A percentile compares a stretch with the other conserved stretches of the same genome.
phyloP scores from a whole-genome alignment of 37 sponge, comb jelly and placozoan genomes.

The Aplysina aerophoba region DNA sequence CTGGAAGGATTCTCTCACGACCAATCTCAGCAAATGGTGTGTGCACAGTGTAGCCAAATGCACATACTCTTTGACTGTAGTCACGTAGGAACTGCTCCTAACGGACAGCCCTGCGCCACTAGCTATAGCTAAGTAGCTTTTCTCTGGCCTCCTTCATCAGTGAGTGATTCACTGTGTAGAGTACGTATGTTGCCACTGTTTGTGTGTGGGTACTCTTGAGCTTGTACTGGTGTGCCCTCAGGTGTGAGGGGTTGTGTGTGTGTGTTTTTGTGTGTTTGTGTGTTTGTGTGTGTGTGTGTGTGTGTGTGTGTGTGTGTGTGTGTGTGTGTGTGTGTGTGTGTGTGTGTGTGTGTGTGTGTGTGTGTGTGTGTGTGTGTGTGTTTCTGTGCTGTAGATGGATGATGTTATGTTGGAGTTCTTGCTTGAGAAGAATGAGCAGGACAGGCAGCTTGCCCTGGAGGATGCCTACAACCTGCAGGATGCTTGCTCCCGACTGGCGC shows the following conservation, averaged over 20 bases:
- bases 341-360: too few species aligned
- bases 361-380: neutral
- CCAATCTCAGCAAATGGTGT: neutral
- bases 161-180: too few species aligned
- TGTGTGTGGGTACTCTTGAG: too few species aligned
- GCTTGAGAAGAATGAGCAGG: conserved; percentile 40
- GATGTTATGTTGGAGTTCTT: conserved; percentile 50
- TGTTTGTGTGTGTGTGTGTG: neutral
- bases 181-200: too few species aligned
- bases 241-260: too few species aligned
- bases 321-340: neutral
- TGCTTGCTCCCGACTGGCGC: conserved; percentile 23
- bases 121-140: too few species aligned
- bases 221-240: too few species aligned
- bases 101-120: too few species aligned
- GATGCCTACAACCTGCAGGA: conserved; percentile 80
- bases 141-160: too few species aligned
- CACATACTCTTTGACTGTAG: too few species aligned
- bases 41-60: too few species aligned
- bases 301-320: neutral
- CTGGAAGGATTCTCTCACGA: conserved; percentile 10
- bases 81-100: too few species aligned
- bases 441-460: conserved; percentile 71
- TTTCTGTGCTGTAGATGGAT: conserved; percentile 46
- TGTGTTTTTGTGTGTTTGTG: neutral